These are phyloP conservation scores for Mus minutoides DNA, from an alignment of 2,797 vertebrate species.

Conservation along the genomic window DNA sequence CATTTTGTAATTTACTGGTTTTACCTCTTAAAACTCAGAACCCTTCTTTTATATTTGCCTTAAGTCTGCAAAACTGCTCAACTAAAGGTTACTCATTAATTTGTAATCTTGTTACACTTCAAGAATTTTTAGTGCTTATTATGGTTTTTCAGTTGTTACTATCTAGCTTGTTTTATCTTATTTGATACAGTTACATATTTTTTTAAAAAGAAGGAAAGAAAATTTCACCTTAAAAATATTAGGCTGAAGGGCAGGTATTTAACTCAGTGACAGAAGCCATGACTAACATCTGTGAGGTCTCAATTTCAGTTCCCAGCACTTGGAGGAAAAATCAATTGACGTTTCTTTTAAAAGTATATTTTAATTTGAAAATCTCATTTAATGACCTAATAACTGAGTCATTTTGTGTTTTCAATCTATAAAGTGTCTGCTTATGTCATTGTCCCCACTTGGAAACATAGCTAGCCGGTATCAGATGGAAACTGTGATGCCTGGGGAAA, in stretches of 20 bases:
- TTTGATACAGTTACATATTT: not conserved
- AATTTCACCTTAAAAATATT: not conserved
- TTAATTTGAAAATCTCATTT: constrained; percentile 53
- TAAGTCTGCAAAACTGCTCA: constrained; percentile 32
- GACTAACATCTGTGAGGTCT: not conserved
- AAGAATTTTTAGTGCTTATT: constrained; percentile 34
- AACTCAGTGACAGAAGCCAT: not conserved
- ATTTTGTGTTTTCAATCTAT: not conserved
- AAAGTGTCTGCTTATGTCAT: not conserved
- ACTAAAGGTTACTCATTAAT: constrained; percentile 45
- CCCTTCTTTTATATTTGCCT: not conserved
- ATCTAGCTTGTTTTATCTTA: constrained; percentile 48
- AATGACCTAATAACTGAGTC: not conserved
- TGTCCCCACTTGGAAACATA: constrained; percentile 4
- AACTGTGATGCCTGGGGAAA: not conserved
- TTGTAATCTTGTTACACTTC: not conserved
- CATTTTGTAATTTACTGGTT: not conserved
- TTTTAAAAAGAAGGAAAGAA: not conserved
- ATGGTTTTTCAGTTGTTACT: constrained; percentile 12
- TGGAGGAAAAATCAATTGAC: not conserved
- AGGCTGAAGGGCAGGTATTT: not conserved
- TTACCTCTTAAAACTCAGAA: not conserved
- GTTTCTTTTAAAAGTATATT: not conserved
- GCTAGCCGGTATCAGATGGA: not conserved
- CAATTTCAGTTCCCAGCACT: not conserved